phyloP scores from a whole-genome alignment of 2,797 vertebrate genomes.

The Brachymystax lenok region DNA sequence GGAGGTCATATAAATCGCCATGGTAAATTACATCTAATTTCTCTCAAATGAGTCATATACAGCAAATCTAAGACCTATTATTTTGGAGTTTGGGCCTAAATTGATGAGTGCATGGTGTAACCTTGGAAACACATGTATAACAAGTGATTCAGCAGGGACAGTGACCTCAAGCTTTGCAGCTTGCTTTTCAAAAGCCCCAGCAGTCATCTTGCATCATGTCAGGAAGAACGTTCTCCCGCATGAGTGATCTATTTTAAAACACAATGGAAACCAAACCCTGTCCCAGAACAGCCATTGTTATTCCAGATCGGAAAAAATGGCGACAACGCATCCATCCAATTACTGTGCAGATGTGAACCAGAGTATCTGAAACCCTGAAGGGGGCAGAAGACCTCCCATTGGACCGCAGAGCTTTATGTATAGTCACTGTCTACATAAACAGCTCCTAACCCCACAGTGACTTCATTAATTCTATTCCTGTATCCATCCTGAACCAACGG shows the following conservation, averaged over 20 bases:
- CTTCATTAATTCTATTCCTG: slow-evolving; percentile 77
- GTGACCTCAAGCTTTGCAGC: not conserved
- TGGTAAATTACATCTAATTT: no score
- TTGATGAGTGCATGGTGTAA: not conserved
- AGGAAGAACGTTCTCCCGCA: slow-evolving; percentile 1
- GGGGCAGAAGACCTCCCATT: slow-evolving; percentile 39
- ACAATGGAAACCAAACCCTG: slow-evolving; percentile 35
- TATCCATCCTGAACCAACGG: slow-evolving; percentile 48
- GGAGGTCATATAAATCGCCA: not conserved
- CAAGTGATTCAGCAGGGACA: not conserved
- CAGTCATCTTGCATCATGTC: slow-evolving; percentile 34
- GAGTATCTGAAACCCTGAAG: slow-evolving; percentile 48
- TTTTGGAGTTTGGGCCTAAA: not conserved
- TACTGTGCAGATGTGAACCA: slow-evolving; percentile 39
- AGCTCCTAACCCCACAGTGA: slow-evolving; percentile 58
- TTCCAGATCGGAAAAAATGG: slow-evolving; percentile 37
- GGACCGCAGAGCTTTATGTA: slow-evolving; percentile 43
- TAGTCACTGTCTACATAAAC: slow-evolving; percentile 43
- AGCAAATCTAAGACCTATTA: not conserved
- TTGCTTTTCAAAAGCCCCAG: not conserved
- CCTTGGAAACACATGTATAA: not conserved
- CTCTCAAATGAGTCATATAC: no score
- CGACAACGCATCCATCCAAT: slow-evolving; percentile 47
- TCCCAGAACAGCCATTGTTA: slow-evolving; percentile 36
- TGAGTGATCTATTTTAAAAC: slow-evolving; percentile 17